Conservation (phyloP, 92 coral and sea anemone genomes). For the Zoanthus gigantus region DNA sequence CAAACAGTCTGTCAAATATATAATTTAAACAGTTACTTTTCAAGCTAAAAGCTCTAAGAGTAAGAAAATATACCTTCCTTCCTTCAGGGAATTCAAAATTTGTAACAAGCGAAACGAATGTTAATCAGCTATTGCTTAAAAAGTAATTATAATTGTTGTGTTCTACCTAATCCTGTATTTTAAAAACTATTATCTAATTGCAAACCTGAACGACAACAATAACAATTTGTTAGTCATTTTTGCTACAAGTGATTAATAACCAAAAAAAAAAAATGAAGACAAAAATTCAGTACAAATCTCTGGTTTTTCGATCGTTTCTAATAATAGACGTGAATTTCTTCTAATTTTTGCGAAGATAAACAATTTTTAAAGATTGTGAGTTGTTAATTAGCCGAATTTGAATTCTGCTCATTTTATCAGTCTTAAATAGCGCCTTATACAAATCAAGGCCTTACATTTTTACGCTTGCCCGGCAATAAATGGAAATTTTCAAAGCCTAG, state of each 20-base stretch:
- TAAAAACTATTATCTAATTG: not conserved
- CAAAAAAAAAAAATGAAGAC: not conserved
- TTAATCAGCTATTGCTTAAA: not conserved
- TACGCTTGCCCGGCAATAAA: slow-evolving; percentile 2
- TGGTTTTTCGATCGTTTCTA: not conserved
- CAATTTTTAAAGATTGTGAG: not conserved
- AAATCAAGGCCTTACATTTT: slow-evolving; percentile 1
- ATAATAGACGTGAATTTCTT: not conserved
- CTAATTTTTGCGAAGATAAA: not conserved
- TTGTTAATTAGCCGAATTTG: not conserved
- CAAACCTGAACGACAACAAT: not conserved
- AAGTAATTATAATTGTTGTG: not conserved
- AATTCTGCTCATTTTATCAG: not conserved
- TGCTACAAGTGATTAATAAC: not conserved
- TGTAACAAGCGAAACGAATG: not conserved
- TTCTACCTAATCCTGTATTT: not conserved
- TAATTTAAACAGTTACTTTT: too few species aligned
- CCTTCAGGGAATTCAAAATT: not conserved
- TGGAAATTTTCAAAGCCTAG: not conserved
- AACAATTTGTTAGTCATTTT: not conserved
- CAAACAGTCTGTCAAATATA: too few species aligned
- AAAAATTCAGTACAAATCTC: not conserved
- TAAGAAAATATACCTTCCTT: too few species aligned
- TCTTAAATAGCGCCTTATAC: not conserved
- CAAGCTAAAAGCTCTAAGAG: too few species aligned